A percentile compares a stretch with the other conserved stretches of the same genome.
Conservation (phyloP, 2,797 vertebrate genomes). For the Acomys russatus region DNA sequence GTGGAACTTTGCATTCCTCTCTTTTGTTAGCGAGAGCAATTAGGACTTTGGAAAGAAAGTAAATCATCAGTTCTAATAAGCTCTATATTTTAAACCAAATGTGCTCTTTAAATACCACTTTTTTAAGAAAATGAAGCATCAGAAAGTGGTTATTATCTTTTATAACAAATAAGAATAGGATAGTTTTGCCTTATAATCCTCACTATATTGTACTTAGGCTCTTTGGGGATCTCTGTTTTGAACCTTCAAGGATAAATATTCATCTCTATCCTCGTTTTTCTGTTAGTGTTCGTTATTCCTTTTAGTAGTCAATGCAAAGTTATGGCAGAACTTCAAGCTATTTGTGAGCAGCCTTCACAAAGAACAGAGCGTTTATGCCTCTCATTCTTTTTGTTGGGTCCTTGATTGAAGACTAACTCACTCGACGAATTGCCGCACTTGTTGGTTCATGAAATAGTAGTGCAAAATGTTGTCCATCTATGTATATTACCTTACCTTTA, state of each 20-base stretch:
- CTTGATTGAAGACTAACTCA: slow-evolving; percentile 26
- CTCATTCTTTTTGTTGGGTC: background rate
- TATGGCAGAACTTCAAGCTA: background rate
- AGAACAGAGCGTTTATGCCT: background rate
- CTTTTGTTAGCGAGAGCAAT: slow-evolving; percentile 23
- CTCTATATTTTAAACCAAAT: slow-evolving; percentile 44
- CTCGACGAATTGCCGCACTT: background rate
- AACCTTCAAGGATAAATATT: background rate
- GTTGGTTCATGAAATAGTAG: background rate
- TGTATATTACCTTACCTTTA: background rate
- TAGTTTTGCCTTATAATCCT: background rate
- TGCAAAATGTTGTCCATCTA: background rate
- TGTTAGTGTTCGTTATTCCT: background rate
- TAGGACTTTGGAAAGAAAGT: slow-evolving; percentile 29
- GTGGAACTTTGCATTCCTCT: background rate
- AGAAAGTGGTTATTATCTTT: background rate
- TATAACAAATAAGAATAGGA: background rate
- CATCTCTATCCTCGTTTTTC: background rate
- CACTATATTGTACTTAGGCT: background rate
- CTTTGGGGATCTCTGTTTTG: background rate
- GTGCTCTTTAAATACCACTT: background rate
- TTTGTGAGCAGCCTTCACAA: background rate
- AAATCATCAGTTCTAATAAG: background rate
- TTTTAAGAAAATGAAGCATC: background rate
- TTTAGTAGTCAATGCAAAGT: background rate